Conservation (phyloP, 2,888 invertebrate genomes). For the Xylocampa areola region DNA sequence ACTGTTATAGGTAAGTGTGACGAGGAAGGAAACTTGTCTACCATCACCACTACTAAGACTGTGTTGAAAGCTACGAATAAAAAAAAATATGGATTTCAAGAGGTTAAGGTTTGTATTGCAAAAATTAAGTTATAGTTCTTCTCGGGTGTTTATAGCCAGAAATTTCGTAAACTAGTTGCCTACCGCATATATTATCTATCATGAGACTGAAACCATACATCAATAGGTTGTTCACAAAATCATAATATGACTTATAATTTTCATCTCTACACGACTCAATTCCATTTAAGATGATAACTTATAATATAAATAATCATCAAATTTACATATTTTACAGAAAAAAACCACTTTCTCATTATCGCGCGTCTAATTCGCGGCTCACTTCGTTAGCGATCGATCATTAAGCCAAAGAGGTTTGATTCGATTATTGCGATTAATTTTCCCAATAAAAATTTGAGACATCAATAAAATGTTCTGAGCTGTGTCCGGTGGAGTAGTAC, state of each 20-base stretch:
- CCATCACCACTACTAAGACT: slow-evolving; percentile 17
- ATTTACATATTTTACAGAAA: slow-evolving; percentile 17
- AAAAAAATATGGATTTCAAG: neutral
- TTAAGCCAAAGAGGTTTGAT: slow-evolving; percentile 46
- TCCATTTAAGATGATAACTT: neutral
- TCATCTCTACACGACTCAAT: neutral
- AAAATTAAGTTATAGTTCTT: too few species aligned
- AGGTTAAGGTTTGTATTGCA: neutral
- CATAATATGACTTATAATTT: too few species aligned
- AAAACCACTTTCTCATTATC: slow-evolving; percentile 39
- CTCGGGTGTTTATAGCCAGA: too few species aligned
- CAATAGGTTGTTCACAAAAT: too few species aligned
- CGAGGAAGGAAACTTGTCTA: slow-evolving; percentile 57
- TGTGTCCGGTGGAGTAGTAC: slow-evolving; percentile 48
- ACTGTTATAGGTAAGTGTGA: slow-evolving; percentile 71
- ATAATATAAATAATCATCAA: neutral
- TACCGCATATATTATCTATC: too few species aligned
- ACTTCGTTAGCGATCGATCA: slow-evolving; percentile 45
- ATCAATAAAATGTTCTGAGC: slow-evolving; percentile 49
- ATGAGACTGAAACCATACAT: too few species aligned
- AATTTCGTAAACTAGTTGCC: too few species aligned
- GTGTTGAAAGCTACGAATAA: slow-evolving; percentile 10
- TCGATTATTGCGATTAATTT: slow-evolving; percentile 54
- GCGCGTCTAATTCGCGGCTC: slow-evolving; percentile 29
- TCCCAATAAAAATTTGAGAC: slow-evolving; percentile 48